phyloP scores from a whole-genome alignment of 1,140 invertebrate genomes.

The Drosophila fuyamai region DNA sequence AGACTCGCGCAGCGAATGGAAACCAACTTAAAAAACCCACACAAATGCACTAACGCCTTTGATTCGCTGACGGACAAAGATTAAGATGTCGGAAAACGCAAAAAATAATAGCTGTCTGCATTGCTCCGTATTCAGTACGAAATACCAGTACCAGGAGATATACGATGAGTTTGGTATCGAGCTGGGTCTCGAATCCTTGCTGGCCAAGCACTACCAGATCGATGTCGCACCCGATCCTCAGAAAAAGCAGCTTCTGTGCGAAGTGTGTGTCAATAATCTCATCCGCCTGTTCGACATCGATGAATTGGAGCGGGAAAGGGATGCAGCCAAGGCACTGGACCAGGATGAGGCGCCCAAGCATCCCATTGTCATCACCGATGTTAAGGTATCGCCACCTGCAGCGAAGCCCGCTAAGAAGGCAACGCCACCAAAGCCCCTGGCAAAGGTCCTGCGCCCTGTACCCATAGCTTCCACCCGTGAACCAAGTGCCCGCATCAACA shows the following conservation, averaged over 20 bases:
- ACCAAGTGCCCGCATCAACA: constrained; percentile 1
- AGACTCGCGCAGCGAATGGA: neutral
- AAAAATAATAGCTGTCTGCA: constrained; percentile 68
- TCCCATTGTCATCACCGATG: neutral
- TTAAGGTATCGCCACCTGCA: neutral
- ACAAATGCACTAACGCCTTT: constrained; percentile 3
- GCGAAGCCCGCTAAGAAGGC: neutral
- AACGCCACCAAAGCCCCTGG: neutral
- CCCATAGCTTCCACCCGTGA: neutral
- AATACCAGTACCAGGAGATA: constrained; percentile 68
- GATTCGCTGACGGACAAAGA: constrained; percentile 56
- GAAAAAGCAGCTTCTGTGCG: constrained; percentile 53
- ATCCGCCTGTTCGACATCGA: constrained; percentile 72
- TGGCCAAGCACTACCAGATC: constrained; percentile 59
- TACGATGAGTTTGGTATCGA: constrained; percentile 75
- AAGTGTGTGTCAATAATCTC: constrained; percentile 60
- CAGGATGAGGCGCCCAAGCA: neutral
- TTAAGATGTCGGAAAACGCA: constrained; percentile 73
- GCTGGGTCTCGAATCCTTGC: constrained; percentile 51
- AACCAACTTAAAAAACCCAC: neutral
- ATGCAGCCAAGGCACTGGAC: constrained; percentile 18
- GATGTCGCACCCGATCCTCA: constrained; percentile 32
- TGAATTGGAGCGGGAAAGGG: constrained; percentile 54
- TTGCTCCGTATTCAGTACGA: constrained; percentile 60
- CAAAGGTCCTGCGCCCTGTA: neutral